Evolutionary conservation across 1,140 invertebrate species (phyloP).

Genomic region (Thaumatotibia leucotreta): DNA sequence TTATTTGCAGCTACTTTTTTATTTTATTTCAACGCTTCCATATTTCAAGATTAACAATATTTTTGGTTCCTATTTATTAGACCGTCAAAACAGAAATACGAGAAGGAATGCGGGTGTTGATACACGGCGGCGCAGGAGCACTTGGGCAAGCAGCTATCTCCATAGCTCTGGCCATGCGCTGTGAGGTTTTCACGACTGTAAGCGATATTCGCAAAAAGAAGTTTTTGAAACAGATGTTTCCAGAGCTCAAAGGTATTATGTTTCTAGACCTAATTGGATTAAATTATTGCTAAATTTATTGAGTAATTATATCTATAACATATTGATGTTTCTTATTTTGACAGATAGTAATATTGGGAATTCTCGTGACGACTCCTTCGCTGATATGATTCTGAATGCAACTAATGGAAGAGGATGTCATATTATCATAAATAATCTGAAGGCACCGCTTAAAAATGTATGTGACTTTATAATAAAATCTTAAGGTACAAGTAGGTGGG

Average conservation of each 20-base stretch:
- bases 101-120: constrained; percentile 78
- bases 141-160: constrained; percentile 86
- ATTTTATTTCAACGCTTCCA: too few relatives aligned
- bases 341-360: constrained; percentile 83
- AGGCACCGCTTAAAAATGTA: constrained; percentile 70
- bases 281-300: too few relatives aligned
- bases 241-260: constrained; percentile 5
- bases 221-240: background rate
- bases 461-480: background rate
- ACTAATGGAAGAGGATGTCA: constrained; percentile 83
- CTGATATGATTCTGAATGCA: constrained; percentile 79
- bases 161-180: constrained; percentile 78
- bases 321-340: background rate
- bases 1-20: too few relatives aligned
- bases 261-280: background rate
- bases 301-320: background rate
- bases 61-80: constrained; percentile 12
- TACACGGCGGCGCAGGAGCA: constrained; percentile 86
- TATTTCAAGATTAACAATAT: too few relatives aligned
- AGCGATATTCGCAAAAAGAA: background rate
- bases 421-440: constrained; percentile 83
- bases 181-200: constrained; percentile 74
- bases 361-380: constrained; percentile 84
- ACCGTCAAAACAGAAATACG: constrained; percentile 21
- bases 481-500: background rate